Evolutionary conservation across 2,113 vertebrate species (phyloP).

Genomic region (Silurus glanis): DNA sequence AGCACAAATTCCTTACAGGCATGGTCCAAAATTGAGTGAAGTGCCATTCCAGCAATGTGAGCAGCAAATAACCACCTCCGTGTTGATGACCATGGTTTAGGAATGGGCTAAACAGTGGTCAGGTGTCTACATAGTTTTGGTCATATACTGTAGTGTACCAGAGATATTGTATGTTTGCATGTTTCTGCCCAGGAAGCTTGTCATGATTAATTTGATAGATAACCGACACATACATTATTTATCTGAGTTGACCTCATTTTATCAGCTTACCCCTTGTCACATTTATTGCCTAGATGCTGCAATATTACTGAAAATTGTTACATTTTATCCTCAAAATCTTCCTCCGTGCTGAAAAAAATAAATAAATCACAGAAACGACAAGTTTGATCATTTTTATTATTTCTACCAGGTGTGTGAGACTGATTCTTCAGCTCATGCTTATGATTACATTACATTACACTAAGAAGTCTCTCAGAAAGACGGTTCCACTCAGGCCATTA

Average conservation of each 20-base stretch:
- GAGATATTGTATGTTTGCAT: not conserved
- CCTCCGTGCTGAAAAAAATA: not conserved
- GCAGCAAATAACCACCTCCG: not conserved
- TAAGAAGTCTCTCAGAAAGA: not conserved
- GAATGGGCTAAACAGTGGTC: not conserved
- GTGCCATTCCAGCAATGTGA: not conserved
- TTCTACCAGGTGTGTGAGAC: not conserved
- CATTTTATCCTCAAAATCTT: not conserved
- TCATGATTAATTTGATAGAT: not conserved
- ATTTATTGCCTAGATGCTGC: not conserved
- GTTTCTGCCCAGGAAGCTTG: not conserved
- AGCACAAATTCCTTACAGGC: not conserved
- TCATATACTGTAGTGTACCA: not conserved
- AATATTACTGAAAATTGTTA: not conserved
- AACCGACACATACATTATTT: not conserved
- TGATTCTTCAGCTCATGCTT: not conserved
- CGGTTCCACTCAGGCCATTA: conserved; percentile 16
- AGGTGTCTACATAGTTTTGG: not conserved
- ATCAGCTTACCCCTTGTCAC: not conserved
- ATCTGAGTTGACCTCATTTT: not conserved
- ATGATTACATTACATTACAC: not conserved
- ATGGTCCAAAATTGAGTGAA: not conserved
- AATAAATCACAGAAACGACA: not conserved
- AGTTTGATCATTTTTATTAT: not conserved
- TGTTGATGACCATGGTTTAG: not conserved